phyloP scores from a whole-genome alignment of 2,888 invertebrate species.

The Drosophila neonasuta region DNA sequence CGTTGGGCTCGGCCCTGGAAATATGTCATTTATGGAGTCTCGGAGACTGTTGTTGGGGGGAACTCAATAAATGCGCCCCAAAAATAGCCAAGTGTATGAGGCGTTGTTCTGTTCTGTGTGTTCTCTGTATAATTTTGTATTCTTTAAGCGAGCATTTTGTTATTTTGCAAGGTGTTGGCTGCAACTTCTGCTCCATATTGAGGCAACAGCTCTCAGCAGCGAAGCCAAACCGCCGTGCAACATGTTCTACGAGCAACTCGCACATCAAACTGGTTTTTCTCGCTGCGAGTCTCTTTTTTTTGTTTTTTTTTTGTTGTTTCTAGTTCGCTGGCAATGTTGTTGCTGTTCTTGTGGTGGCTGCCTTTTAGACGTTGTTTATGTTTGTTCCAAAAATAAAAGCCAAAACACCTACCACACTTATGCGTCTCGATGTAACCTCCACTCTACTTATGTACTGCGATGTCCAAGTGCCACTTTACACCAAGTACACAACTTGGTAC shows the following conservation, averaged over 20 bases:
- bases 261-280: conserved; percentile 66
- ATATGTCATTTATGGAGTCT: conserved; percentile 65
- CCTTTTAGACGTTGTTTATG: conserved; percentile 42
- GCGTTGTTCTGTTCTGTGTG: conserved; percentile 3
- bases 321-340: conserved; percentile 42
- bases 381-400: conserved; percentile 69
- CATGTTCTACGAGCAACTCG: conserved; percentile 61
- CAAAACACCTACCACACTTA: conserved; percentile 35
- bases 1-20: conserved; percentile 59
- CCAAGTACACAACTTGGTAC: conserved; percentile 40
- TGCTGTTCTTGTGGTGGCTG: conserved; percentile 53
- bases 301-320: conserved; percentile 9
- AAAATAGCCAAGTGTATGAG: conserved; percentile 54
- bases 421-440: background rate
- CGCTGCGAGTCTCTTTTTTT: conserved; percentile 21
- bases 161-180: conserved; percentile 54
- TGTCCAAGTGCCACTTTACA: conserved; percentile 57
- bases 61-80: conserved; percentile 28
- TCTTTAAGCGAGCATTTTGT: conserved; percentile 4
- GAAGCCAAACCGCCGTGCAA: conserved; percentile 55
- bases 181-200: conserved; percentile 62
- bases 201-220: conserved; percentile 32
- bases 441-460: conserved; percentile 3
- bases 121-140: conserved; percentile 7
- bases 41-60: conserved; percentile 25